Evolutionary conservation across 2,113 vertebrate genomes (phyloP).

Genomic region (Asarcornis scutulata): DNA sequence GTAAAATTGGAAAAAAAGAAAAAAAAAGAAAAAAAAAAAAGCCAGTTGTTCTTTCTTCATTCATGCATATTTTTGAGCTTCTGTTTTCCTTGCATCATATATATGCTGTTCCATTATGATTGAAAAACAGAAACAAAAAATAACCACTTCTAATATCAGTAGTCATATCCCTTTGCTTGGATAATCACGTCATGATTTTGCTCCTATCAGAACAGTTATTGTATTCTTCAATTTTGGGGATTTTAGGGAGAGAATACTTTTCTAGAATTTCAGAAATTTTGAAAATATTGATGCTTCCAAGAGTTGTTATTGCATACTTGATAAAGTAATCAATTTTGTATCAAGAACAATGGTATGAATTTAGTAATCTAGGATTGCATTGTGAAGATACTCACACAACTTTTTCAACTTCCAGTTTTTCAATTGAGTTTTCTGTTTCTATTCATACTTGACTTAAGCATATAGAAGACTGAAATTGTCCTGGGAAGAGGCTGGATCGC

Average conservation of each 20-base stretch:
- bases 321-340: not conserved
- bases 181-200: not conserved
- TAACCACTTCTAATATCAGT: not conserved
- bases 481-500: not conserved
- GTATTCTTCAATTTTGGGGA: not conserved
- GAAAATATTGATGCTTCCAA: not conserved
- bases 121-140: not conserved
- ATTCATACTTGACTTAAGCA: not conserved
- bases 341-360: not conserved
- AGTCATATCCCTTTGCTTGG: not conserved
- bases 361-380: not conserved
- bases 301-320: not conserved
- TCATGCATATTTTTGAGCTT: not conserved
- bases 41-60: not conserved
- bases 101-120: not conserved
- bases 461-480: fast-evolving
- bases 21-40: not conserved
- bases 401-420: not conserved
- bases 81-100: not conserved
- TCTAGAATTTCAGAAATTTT: not conserved
- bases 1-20: not conserved
- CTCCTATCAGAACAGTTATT: not conserved
- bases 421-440: not conserved
- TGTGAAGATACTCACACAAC: not conserved
- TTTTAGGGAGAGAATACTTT: not conserved